phyloP scores from a whole-genome alignment of 2,113 vertebrate genomes.

The Neolamprologus kungweensis region DNA sequence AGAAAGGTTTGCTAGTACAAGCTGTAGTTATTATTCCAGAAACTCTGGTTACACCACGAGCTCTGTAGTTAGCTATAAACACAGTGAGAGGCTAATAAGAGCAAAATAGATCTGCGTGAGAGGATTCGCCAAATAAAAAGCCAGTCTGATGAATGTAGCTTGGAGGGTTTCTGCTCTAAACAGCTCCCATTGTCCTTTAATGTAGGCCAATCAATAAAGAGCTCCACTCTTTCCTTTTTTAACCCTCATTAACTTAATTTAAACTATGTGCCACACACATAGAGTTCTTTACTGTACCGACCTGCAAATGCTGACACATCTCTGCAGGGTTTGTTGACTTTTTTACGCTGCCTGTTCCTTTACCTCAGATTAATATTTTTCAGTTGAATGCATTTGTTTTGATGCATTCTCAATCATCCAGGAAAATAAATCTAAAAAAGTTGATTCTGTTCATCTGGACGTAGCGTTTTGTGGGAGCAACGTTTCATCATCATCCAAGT shows the following conservation, averaged over 20 bases:
- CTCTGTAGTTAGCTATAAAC: background rate
- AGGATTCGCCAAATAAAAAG: conserved; percentile 20
- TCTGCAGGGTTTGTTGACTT: background rate
- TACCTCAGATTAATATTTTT: background rate
- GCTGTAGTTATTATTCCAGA: background rate
- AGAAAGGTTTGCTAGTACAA: background rate
- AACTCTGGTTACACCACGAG: background rate
- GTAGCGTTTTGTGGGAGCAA: too few species aligned
- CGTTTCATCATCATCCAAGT: too few species aligned
- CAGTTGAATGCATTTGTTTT: background rate
- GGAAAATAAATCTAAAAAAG: fast-evolving
- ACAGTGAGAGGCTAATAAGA: conserved; percentile 17
- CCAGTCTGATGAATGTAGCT: background rate
- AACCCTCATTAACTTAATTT: background rate
- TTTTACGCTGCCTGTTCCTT: fast-evolving
- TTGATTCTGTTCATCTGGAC: too few species aligned
- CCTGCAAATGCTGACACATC: background rate
- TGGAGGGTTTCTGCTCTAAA: background rate
- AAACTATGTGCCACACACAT: background rate
- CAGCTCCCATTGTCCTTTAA: background rate
- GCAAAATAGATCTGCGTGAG: conserved; percentile 21
- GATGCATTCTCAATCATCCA: too few species aligned
- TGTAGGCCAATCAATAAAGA: conserved; percentile 15
- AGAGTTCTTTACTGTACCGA: background rate
- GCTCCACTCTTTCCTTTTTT: background rate